A percentile compares a stretch with the other conserved stretches of the same genome.
Evolutionary conservation across 2,888 invertebrate genomes (phyloP).

Genomic region (Acronicta psi): DNA sequence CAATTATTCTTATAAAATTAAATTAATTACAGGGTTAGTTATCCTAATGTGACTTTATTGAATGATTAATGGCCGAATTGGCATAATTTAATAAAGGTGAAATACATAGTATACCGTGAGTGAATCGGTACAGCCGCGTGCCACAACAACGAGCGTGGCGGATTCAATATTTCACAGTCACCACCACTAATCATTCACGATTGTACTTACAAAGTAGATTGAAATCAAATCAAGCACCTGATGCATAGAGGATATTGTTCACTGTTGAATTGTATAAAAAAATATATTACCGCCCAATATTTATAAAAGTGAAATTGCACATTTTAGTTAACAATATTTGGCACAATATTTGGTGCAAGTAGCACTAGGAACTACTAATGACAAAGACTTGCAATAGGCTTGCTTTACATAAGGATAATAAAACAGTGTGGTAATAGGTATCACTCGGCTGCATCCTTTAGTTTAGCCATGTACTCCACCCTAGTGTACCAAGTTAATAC

Average conservation of each 20-base stretch:
- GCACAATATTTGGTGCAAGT: background rate
- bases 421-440: too few species aligned
- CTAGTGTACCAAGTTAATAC: too few species aligned
- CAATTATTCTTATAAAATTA: background rate
- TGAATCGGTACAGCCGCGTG: conserved; percentile 75
- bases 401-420: background rate
- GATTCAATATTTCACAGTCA: conserved; percentile 84
- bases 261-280: conserved; percentile 24
- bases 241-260: conserved; percentile 43
- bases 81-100: conserved; percentile 55
- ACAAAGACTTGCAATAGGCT: conserved; percentile 1
- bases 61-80: conserved; percentile 39
- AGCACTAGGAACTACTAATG: background rate
- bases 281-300: conserved; percentile 3
- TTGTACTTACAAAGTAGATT: conserved; percentile 79
- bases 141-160: conserved; percentile 75
- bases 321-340: background rate
- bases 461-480: too few species aligned
- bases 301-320: conserved; percentile 4
- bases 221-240: conserved; percentile 66
- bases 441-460: too few species aligned
- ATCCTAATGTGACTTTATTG: conserved; percentile 4
- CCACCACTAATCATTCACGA: conserved; percentile 81
- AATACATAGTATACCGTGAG: conserved; percentile 63
- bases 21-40: conserved; percentile 6